Base-by-base conservation (phyloP, 2,888 invertebrate species). In the Mantis religiosa region DNA sequence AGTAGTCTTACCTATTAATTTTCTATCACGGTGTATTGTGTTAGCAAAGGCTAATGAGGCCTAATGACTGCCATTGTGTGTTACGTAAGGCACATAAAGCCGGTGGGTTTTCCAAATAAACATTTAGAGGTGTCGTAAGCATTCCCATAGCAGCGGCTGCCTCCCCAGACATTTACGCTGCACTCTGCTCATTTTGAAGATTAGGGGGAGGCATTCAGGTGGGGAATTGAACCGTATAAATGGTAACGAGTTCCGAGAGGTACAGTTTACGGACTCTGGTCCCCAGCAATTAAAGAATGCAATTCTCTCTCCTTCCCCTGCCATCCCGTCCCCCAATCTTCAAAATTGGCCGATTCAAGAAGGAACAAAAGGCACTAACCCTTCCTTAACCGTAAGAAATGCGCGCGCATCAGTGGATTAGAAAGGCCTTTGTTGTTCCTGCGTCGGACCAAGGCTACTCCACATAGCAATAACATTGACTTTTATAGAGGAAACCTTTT, bases 381-480 rank as follows among this genome's bases (percentile, higher is more conserved):
- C 25, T 71, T 71, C 54, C 54, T 71, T 71, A 71, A 71, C 54
- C 54, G 20, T 71, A 71, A 71, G 54, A 71, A 71, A 71, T 71
- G 54, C 54, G 54, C 54, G 54, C 54, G 54, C 54, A 71, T 71
- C 54, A 87, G 82, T 87, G 87, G 87, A 87, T 87, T 87, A 87
- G 71, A 34, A 71, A 71, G 25, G 54, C 20, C 54, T 71, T 71
- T 71, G 54, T 71, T 71, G 54, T 71, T 71, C 20, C 54, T 20
- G 54, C 54, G 3, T 20, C 25, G 54, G 54, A 71, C 54, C 54
- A 71, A 71, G 54, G 54, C 28, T 28, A n/a, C 87, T 41, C 41
- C 87, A 87, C 87, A 82, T 87, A 82, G 82, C 87, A 87, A 87
- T 87, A 87, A 87, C 87, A 87, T 82, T 87, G 82, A 87, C 82